These are phyloP conservation scores for Mya arenaria DNA, from an alignment of 1,140 invertebrate species.

Conservation along the genomic window DNA sequence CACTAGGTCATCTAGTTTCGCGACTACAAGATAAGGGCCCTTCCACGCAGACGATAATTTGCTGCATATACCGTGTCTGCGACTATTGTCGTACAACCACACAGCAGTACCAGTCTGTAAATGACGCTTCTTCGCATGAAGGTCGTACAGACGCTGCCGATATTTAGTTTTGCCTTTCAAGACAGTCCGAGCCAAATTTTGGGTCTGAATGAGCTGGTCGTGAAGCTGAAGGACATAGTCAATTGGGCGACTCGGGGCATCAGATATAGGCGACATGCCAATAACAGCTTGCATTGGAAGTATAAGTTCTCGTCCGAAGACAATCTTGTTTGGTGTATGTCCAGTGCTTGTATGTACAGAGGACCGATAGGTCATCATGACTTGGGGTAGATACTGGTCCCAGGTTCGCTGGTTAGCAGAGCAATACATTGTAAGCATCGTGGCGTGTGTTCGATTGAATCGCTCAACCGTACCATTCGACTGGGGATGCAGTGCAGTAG, in stretches of 20 bases:
- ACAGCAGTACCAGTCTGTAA: constrained; percentile 53
- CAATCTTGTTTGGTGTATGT: constrained; percentile 55
- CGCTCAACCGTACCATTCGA: constrained; percentile 66
- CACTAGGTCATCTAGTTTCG: constrained; percentile 48
- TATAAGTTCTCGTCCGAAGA: constrained; percentile 53
- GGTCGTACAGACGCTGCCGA: constrained; percentile 17
- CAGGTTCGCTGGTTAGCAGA: constrained; percentile 40
- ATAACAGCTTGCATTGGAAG: constrained; percentile 48
- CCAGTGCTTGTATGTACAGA: constrained; percentile 50
- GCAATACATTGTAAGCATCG: constrained; percentile 67
- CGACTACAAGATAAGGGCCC: constrained; percentile 47
- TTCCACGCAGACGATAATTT: constrained; percentile 55
- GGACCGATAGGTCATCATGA: constrained; percentile 46
- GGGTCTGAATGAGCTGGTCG: background rate
- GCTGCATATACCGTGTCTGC: constrained; percentile 48
- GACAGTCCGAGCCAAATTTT: background rate
- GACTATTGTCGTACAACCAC: constrained; percentile 48
- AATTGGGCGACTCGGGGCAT: background rate
- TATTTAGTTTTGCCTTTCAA: constrained; percentile 28
- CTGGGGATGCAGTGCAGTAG: constrained; percentile 65
- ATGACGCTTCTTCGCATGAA: background rate
- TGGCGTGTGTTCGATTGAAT: constrained; percentile 68
- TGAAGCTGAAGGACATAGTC: constrained; percentile 1
- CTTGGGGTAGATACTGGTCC: constrained; percentile 54
- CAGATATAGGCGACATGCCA: background rate